Evolutionary conservation across 2,113 vertebrate genomes (phyloP).

Genomic region (Siniperca knerii): DNA sequence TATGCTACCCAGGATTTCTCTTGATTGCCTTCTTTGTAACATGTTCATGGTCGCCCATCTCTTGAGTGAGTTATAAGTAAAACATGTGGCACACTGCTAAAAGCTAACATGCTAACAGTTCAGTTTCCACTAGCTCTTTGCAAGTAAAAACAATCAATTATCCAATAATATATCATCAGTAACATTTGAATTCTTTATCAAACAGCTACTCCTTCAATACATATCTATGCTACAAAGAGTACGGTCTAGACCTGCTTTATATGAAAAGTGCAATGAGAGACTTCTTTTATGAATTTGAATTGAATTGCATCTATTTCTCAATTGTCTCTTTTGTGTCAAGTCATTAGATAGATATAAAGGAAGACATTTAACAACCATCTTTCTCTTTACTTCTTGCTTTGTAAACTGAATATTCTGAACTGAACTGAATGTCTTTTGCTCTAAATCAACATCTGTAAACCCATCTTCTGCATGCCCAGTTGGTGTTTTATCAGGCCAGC

Average conservation of each 20-base stretch:
- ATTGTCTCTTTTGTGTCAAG: background rate
- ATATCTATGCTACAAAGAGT: background rate
- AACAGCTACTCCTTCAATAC: background rate
- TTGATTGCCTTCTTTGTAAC: background rate
- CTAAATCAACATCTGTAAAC: conserved; percentile 41
- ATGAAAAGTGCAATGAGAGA: too few species aligned
- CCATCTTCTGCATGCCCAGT: background rate
- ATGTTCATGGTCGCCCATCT: background rate
- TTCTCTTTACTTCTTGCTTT: conserved; percentile 3
- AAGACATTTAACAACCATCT: background rate
- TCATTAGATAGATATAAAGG: background rate
- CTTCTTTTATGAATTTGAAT: too few species aligned
- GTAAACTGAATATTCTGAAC: conserved; percentile 38
- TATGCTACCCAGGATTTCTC: background rate
- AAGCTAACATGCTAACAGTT: background rate
- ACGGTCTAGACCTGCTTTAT: too few species aligned
- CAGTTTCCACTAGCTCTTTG: background rate
- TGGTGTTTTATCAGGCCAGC: conserved; percentile 46
- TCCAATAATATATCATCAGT: background rate
- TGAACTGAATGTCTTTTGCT: conserved; percentile 22
- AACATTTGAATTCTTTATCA: background rate
- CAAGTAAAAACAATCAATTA: background rate
- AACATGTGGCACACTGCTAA: background rate
- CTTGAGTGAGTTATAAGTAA: background rate
- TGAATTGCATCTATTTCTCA: background rate